Conservation (phyloP, 1,140 invertebrate species). For the Elysia chlorotica region DNA sequence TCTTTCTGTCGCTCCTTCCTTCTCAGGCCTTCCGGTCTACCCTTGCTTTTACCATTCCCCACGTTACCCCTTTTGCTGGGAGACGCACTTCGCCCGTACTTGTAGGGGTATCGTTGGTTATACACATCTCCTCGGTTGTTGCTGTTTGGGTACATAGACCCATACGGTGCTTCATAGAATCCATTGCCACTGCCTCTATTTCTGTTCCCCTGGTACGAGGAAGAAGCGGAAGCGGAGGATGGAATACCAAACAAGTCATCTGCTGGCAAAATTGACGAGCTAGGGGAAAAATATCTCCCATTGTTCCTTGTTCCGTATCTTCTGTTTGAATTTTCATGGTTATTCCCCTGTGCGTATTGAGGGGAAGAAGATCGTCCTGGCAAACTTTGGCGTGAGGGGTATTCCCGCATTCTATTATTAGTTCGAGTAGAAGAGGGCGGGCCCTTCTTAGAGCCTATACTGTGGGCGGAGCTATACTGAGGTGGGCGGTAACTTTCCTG, state of each 20-base stretch:
- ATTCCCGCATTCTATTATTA: not conserved
- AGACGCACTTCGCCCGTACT: not conserved
- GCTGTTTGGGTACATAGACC: not conserved
- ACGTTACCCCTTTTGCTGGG: not conserved
- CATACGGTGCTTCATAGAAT: not conserved
- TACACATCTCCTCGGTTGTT: not conserved
- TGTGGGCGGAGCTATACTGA: not conserved
- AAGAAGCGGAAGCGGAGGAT: no score
- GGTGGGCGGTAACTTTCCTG: constrained; percentile 4
- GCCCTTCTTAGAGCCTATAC: constrained; percentile 19
- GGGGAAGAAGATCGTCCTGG: no score
- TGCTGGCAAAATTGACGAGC: not conserved
- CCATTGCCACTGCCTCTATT: not conserved
- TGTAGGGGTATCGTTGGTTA: not conserved
- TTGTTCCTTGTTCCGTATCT: not conserved
- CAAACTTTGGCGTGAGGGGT: no score
- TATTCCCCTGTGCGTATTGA: not conserved
- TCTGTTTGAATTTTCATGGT: not conserved
- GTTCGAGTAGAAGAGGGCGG: not conserved
- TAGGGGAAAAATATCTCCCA: not conserved
- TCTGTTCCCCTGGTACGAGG: no score
- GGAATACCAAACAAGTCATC: constrained; percentile 2
- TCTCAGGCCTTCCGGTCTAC: no score
- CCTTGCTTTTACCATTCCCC: no score
- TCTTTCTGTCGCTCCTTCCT: no score